phyloP scores from a whole-genome alignment of 2,113 vertebrate species.

The crab-eating macaque (Macaca fascicularis) region T2T-MFA8v1.1 NC_088379.1:95602501-95603000 shows the following conservation, averaged over 20 bases:
- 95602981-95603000: not conserved
- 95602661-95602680: not conserved
- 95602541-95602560: conserved; percentile 30
- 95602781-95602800: not conserved
- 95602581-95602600: not conserved
- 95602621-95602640: not conserved
- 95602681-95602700: not conserved
- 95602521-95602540: conserved; percentile 31
- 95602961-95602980: conserved; percentile 2
- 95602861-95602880: not conserved
- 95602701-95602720: not conserved
- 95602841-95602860: not conserved
- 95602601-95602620: not conserved
- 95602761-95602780: not conserved
- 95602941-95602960: not conserved
- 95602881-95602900: not conserved
- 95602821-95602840: not conserved
- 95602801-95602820: not conserved
- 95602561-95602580: not conserved
- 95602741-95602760: not conserved
- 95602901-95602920: not conserved
- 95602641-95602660: not conserved
- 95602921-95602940: not conserved
- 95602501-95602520: not conserved
- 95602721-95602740: not conserved